A percentile compares a stretch with the other conserved stretches of the same genome.
Evolutionary conservation across 2,888 invertebrate species (phyloP).

Genomic region (Alloscopus bannaensis): DNA sequence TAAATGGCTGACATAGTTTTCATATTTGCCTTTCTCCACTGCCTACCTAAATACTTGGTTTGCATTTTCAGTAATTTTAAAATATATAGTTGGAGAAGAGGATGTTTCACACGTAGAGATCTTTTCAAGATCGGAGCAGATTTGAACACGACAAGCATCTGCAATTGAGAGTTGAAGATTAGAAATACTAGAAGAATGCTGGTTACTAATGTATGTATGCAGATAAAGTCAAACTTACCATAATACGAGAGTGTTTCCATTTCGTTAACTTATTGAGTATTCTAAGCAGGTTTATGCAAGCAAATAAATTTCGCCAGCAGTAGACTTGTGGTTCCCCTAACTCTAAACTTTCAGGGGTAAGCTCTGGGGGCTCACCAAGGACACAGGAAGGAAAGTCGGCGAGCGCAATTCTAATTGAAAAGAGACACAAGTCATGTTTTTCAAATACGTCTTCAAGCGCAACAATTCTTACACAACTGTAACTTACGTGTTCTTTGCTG

Average conservation of each 20-base stretch:
- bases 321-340: slow-evolving; percentile 89
- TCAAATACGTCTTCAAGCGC: no score
- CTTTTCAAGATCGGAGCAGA: slow-evolving; percentile 98
- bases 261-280: slow-evolving; percentile 99
- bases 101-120: slow-evolving; percentile 95
- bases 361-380: slow-evolving; percentile 94
- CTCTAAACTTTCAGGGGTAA: slow-evolving; percentile 93
- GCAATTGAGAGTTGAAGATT: slow-evolving; percentile 40
- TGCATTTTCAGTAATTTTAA: slow-evolving; percentile 99
- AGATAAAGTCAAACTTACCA: no score
- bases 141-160: slow-evolving; percentile 99
- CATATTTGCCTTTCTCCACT: slow-evolving; percentile 99
- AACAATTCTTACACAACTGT: not conserved
- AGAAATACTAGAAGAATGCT: not conserved
- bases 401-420: slow-evolving; percentile 82
- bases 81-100: slow-evolving; percentile 98
- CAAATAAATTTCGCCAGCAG: slow-evolving; percentile 99
- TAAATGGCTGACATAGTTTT: slow-evolving; percentile 99
- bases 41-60: slow-evolving; percentile 98
- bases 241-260: slow-evolving; percentile 99
- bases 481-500: slow-evolving; percentile 85
- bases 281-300: slow-evolving; percentile 96
- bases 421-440: no score
- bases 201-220: no score
- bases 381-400: slow-evolving; percentile 96